Conservation (phyloP, 2,113 vertebrate species). For the Sinocyclocheilus grahami region DNA sequence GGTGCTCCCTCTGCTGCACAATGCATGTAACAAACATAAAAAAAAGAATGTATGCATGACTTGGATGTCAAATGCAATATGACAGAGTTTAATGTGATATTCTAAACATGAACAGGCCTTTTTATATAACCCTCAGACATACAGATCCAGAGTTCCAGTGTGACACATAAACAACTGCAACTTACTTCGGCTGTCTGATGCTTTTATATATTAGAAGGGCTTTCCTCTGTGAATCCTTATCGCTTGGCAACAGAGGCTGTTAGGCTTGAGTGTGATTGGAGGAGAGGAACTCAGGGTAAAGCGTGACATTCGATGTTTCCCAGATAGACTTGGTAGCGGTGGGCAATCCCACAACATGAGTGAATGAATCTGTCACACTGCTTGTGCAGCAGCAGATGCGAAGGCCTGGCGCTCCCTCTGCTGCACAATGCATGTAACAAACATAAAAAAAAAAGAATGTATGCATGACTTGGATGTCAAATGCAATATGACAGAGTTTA, state of each 20-base stretch:
- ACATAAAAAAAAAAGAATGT: no score
- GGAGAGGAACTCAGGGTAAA: neutral
- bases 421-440: no score
- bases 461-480: neutral
- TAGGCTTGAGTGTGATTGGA: constrained; percentile 40
- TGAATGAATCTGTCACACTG: no score
- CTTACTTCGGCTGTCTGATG: neutral
- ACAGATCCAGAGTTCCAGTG: neutral
- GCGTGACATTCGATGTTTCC: constrained; percentile 13
- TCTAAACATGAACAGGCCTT: neutral
- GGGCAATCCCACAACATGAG: no score
- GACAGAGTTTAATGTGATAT: neutral
- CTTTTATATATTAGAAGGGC: constrained; percentile 1
- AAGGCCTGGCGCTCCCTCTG: no score
- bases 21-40: neutral
- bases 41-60: neutral
- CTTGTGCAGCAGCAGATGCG: no score
- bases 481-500: neutral
- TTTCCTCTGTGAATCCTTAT: constrained; percentile 45
- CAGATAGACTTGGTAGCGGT: no score
- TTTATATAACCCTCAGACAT: neutral
- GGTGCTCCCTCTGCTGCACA: constrained; percentile 55
- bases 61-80: neutral
- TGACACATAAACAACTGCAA: constrained; percentile 4
- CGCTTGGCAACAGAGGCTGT: constrained; percentile 47